Base-by-base conservation (phyloP, 2,113 vertebrate species). In the Morone saxatilis region DNA sequence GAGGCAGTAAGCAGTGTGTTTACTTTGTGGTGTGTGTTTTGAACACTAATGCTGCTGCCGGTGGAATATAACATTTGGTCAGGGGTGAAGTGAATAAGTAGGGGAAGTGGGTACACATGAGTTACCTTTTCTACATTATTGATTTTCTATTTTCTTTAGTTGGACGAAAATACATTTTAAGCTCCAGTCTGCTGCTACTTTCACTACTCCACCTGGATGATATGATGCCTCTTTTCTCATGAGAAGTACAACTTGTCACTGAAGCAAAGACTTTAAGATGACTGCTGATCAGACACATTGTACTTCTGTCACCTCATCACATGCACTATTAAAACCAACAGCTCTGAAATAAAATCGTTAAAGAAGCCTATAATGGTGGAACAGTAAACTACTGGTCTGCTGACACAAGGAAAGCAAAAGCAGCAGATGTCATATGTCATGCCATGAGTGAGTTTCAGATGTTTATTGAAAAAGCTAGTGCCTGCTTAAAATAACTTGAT, bases 241-340 rank as follows among this genome's bases (percentile, higher is more conserved):
- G n/a, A n/a, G n/a, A n/a, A n/a, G 56, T 36, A 31, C 56, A 31
- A 13, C 56, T 2, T 7, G 12, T 59, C 56, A 59, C 13, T 16
- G 13, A 16, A 31, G 48, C 1, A 5, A 68, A 47, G 31, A 53
- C 25, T 76, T 68, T 3, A 31, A 48, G 50, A 71, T 31, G n/a
- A 71, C 41, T 69, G 76, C 70, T 79, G 48, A 84, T 20, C 45
- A 53, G 9, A 78, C 38, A 73, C 3, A 63, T 69, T 69, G 19
- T 41, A 40, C 48, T 47, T 25, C 47, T 31, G 63, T 84, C 56
- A 84, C 63, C 63, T 70, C 62, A 71, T 81, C 48, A 86, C 54
- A 68, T 54, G 38, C 25, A 31, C 22, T 50, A 71, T 65, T 71
- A 51, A 78, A 83, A 65, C 25, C 48, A 74, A 16, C 43, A 43